Base-by-base conservation (phyloP, 1,140 invertebrate species). In the Drosophila tani region DNA sequence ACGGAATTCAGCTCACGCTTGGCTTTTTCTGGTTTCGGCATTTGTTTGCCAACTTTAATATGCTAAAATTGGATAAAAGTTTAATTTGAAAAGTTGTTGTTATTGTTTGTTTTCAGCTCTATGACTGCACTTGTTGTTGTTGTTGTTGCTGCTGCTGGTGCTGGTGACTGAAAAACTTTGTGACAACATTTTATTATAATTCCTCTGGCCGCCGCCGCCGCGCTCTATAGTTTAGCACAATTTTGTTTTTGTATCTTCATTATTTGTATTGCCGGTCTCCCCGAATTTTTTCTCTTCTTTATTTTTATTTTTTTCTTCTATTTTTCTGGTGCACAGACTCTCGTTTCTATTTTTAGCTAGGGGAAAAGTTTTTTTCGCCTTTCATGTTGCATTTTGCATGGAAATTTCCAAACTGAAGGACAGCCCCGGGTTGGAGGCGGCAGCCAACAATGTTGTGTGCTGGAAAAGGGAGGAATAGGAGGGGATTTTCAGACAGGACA, bases 121-220 rank as follows among this genome's bases (percentile, higher is more conserved):
- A 50, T 56, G 53, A n/a, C 53, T n/a, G 35, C 1, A 40, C 53
- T 59, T 66, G 64, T 27, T 57, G 35, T 53, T 53, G 47, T 47
- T 67, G 38, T 45, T 49, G 12, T n/a, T 73, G 50, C 21, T 60
- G 65, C 29, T 55, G 43, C 38, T 49, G 55, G 53, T 68, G 74
- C 38, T 65, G 55, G 55, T 67, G 75, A 80, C 57, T 70, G 50
- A 50, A 75, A 79, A 88, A 88, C 75, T 88, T 88, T 88, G 85
- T 90, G 85, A 88, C 86, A 88, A 90, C 85, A 90, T 88, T 88
- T 90, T 90, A 88, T 90, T 88, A 88, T 90, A 88, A 88, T 88
- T 88, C 78, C 85, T 79, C 49, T 82, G 77, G 53, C 69, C 43
- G 46, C 45, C 47, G 15, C 24, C 12, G 15, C 24, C 46, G 43